phyloP scores from a whole-genome alignment of 2,113 vertebrate genomes.

The Dinomys branickii region DNA sequence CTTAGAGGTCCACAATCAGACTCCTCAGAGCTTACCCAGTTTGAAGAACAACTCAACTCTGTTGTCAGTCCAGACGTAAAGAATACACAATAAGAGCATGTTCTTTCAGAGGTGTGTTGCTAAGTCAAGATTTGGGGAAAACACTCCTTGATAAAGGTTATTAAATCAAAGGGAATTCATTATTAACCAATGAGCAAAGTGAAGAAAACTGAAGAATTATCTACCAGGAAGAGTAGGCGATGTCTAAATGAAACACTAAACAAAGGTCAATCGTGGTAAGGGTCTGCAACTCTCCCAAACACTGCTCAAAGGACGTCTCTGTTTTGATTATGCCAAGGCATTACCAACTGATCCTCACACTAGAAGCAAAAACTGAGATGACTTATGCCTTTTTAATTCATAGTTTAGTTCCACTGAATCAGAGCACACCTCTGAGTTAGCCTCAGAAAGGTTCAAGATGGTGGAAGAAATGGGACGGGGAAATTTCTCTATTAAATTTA shows the following conservation, averaged over 20 bases:
- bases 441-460: conserved; percentile 66
- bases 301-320: conserved; percentile 44
- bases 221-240: not conserved
- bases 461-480: not conserved
- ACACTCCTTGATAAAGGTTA: not conserved
- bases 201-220: conserved; percentile 44
- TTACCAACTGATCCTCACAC: conserved; percentile 57
- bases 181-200: conserved; percentile 35
- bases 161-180: conserved; percentile 6
- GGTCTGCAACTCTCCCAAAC: conserved; percentile 31
- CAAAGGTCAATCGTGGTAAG: conserved; percentile 51
- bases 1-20: not conserved
- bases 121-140: not conserved
- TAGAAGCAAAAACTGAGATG: not conserved
- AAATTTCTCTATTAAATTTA: conserved; percentile 55
- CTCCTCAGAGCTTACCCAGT: not conserved
- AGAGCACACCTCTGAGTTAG: conserved; percentile 6
- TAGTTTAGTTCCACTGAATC: conserved; percentile 62
- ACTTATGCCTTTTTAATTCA: conserved; percentile 55
- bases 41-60: not conserved
- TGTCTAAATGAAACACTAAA: conserved; percentile 29
- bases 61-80: not conserved
- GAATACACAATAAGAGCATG: not conserved
- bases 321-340: not conserved
- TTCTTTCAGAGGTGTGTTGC: not conserved